Evolutionary conservation across 2,797 vertebrate genomes (phyloP).

Genomic region (Chrysocyon brachyurus): DNA sequence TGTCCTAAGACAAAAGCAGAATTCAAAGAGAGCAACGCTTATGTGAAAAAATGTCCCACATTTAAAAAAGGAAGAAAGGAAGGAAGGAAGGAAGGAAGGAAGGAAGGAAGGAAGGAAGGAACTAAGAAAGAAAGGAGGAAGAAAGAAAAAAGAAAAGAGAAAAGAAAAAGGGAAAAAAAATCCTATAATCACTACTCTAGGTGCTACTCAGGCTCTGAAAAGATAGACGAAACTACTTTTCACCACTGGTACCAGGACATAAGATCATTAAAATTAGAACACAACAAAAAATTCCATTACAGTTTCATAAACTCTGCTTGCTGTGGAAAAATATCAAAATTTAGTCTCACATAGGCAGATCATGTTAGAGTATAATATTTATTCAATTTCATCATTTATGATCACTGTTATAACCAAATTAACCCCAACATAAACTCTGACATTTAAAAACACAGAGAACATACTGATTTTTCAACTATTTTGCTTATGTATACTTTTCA

Average conservation of each 20-base stretch:
- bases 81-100: background rate
- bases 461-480: conserved; percentile 80
- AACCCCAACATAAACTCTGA: conserved; percentile 82
- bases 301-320: background rate
- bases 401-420: conserved; percentile 83
- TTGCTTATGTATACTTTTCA: conserved; percentile 79
- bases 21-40: conserved; percentile 25
- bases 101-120: no score
- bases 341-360: conserved; percentile 52
- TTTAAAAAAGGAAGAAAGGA: background rate
- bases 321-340: conserved; percentile 55
- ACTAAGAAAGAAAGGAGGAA: no score
- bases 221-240: conserved; percentile 10
- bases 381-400: conserved; percentile 83
- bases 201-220: background rate
- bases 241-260: background rate
- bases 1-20: background rate
- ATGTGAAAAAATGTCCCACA: background rate
- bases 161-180: background rate
- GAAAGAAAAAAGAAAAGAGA: background rate
- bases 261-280: conserved; percentile 54
- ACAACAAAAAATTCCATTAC: background rate
- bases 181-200: background rate
- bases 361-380: conserved; percentile 72
- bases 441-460: conserved; percentile 84